phyloP scores from a whole-genome alignment of 1,140 invertebrate genomes.

The Hirudo medicinalis region DNA sequence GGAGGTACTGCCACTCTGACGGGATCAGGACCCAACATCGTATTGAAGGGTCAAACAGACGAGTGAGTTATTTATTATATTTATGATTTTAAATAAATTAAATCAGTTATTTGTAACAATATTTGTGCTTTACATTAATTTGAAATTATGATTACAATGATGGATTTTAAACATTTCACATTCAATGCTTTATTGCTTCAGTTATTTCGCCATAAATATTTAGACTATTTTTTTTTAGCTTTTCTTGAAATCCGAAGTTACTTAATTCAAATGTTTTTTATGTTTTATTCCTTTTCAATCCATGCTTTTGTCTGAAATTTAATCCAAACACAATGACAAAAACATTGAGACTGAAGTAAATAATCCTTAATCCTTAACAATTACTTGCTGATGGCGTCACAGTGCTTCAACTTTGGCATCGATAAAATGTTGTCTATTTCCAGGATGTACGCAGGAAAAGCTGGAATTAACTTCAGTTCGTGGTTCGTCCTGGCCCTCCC shows the following conservation, averaged over 20 bases:
- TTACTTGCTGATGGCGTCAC: not conserved
- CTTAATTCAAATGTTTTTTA: too few species aligned
- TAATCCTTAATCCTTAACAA: not conserved
- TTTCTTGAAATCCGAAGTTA: too few species aligned
- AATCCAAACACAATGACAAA: too few species aligned
- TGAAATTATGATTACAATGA: too few species aligned
- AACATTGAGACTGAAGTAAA: not conserved
- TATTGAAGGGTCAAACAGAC: constrained; percentile 62
- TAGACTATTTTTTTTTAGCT: too few species aligned
- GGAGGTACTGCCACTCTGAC: constrained; percentile 74
- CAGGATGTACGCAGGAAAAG: constrained; percentile 26
- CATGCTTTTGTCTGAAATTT: too few species aligned
- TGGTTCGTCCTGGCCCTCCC: constrained; percentile 43
- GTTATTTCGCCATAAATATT: too few species aligned
- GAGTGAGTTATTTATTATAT: constrained; percentile 40
- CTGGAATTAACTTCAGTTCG: constrained; percentile 38
- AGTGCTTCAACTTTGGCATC: not conserved
- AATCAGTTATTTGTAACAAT: too few species aligned
- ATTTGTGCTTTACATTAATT: too few species aligned
- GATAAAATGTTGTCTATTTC: not conserved
- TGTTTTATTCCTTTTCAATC: not conserved
- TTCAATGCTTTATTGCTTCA: too few species aligned
- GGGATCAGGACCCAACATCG: constrained; percentile 74
- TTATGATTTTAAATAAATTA: constrained; percentile 8
- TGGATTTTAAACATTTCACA: too few species aligned